Evolutionary conservation across 2,888 invertebrate genomes (phyloP), one percentile per base, ranked within the genome.

Genomic region (Thymelicus sylvestris): DNA sequence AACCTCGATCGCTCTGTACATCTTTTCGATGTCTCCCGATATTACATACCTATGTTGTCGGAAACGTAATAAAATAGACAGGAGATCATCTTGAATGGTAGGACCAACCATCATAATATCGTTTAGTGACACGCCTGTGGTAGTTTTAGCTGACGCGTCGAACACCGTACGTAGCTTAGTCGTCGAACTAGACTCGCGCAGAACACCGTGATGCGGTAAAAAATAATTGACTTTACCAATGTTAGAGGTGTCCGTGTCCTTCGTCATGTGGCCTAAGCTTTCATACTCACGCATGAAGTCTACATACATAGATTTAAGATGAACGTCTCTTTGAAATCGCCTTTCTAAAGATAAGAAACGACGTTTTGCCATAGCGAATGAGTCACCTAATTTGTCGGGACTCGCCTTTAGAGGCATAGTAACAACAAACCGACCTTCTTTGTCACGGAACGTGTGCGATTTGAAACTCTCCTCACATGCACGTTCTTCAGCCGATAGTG

Each of bases 341-440:
- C 72, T 59, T 48, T 76, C 77, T 31, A 79, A 39, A 2, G 74
- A 74, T 6, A 75, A 69, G 64, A 78, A 77, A 2, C 78, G 62
- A 3, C 63, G 55, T 61, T 73, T 75, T 0, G 79, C 79, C 62
- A 19, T 19, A 19, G 19, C 19, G 19, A 19, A 19, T 19, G 19
- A 19, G 19, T 19, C 19, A 19, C 19, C 19, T 19, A 19, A 19
- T 19, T 19, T 19, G 19, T 19, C 19, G 19, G 19, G 19, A 19
- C 19, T 19, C 19, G 19, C 19, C 19, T 19, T 19, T 19, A 19
- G 19, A 19, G 19, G 19, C 19, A 19, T 19, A 19, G 74, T 74
- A 0, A 79, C 78, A 6, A 75, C 57, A 71, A 78, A 77, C 0
- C 72, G 68, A 19, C 79, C 79, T 8, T n/a, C n/a, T n/a, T 75